Conservation (phyloP, 2,888 invertebrate species). For the Lepas anatifera region DNA sequence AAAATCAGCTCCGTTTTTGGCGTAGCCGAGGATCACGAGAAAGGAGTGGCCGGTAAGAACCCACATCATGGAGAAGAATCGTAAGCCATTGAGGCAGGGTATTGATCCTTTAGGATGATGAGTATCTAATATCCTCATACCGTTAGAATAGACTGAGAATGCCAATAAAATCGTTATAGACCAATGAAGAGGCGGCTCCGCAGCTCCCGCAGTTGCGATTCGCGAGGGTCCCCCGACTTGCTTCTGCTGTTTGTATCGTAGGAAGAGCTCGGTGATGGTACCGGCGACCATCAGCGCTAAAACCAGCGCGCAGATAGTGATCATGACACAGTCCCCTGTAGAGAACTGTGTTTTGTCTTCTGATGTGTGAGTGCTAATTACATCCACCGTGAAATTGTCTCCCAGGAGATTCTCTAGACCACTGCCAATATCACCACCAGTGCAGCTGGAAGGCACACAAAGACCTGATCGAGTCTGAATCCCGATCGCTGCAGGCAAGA, state of each 20-base stretch:
- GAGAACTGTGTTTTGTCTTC: not conserved
- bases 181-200: not conserved
- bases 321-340: not conserved
- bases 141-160: conserved; percentile 54
- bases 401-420: not conserved
- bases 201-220: no score
- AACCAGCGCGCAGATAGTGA: not conserved
- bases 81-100: conserved; percentile 22
- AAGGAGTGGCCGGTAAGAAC: conserved; percentile 23
- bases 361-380: not conserved
- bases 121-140: conserved; percentile 41
- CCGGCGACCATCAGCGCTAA: not conserved
- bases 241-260: not conserved
- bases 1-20: not conserved
- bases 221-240: no score
- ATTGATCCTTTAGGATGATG: not conserved
- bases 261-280: not conserved
- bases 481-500: no score
- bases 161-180: conserved; percentile 33
- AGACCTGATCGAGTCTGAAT: no score
- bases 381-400: not conserved
- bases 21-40: not conserved
- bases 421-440: not conserved
- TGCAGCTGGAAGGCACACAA: not conserved
- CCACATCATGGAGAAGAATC: conserved; percentile 25